These are phyloP conservation scores for Oedothorax gibbosus DNA, from an alignment of 1,140 invertebrate species.

Conservation along the genomic window DNA sequence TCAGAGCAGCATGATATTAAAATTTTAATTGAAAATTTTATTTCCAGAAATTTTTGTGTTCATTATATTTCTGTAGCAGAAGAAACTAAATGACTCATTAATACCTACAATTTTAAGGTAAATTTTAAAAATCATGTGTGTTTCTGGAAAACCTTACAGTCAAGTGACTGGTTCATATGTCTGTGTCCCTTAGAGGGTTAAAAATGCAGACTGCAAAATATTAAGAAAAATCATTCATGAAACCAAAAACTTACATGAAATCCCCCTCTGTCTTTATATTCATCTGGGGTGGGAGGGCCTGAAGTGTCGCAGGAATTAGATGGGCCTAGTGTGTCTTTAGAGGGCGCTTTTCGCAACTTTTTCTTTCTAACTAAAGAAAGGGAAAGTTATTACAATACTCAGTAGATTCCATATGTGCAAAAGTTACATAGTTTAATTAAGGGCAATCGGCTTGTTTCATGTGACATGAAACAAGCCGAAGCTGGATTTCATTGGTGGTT, in stretches of 20 bases:
- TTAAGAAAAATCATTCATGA: neutral
- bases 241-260: slow-evolving; percentile 41
- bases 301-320: slow-evolving; percentile 47
- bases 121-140: no score
- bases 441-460: neutral
- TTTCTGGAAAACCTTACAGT: no score
- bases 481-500: neutral
- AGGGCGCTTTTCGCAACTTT: slow-evolving; percentile 38
- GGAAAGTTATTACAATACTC: neutral
- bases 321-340: slow-evolving; percentile 45
- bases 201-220: no score
- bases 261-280: slow-evolving; percentile 13
- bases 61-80: no score
- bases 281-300: slow-evolving; percentile 49
- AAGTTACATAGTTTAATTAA: neutral
- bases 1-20: no score
- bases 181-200: no score
- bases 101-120: no score
- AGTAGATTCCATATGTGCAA: neutral
- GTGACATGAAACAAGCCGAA: neutral
- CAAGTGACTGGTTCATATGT: no score
- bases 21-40: no score
- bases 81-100: no score
- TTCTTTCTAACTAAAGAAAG: slow-evolving; percentile 36
- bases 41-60: no score